Base-by-base conservation (phyloP, 2,888 invertebrate species). In the Callimorpha dominula region DNA sequence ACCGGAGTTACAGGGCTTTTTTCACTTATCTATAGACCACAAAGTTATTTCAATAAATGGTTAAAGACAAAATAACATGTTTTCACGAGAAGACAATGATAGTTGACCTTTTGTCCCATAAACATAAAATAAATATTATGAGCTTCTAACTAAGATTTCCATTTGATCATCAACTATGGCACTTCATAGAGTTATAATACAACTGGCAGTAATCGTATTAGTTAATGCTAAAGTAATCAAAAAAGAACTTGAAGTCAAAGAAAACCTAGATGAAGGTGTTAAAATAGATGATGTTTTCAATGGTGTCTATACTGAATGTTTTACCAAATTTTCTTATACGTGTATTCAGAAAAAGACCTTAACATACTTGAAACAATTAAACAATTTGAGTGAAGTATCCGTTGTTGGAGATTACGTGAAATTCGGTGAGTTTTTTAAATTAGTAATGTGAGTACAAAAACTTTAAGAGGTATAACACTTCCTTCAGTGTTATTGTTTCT, bases 331-430 rank as follows among this genome's bases (percentile, higher is more conserved):
- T 1, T 97, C 97, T 0, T 95, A 96, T 73, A 87, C 91, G 46
- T 97, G 97, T 83, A 89, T 96, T 43, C 96, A 96, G 85, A 96
- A 93, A 77, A 96, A 96, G 82, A 94, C 97, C 4, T 89, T 96
- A 12, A 83, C 96, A 65, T 97, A 96, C 88, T 86, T 97, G 75
- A 96, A 96, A 73, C 92, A 95, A 40, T 88, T 97, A 4, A 95
- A 96, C 75, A 91, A 92, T 65, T 86, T 96, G 69, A 93, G 95
- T 78, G 96, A 96, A 81, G 95, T 97, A 77, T 94, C 95, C 12
- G 89, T 97, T 54, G 86, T 96, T 70, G 97, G 96, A 1, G 95
- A 96, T 74, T 95, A 94, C 81, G 90, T 97, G 2, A 96, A 95
- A 81, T 94, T 96, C 77, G 96, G 96, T 92, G 92, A 95, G 91